Evolutionary conservation across 2,113 vertebrate species (phyloP).

Genomic region (Monarcha castaneiventris): DNA sequence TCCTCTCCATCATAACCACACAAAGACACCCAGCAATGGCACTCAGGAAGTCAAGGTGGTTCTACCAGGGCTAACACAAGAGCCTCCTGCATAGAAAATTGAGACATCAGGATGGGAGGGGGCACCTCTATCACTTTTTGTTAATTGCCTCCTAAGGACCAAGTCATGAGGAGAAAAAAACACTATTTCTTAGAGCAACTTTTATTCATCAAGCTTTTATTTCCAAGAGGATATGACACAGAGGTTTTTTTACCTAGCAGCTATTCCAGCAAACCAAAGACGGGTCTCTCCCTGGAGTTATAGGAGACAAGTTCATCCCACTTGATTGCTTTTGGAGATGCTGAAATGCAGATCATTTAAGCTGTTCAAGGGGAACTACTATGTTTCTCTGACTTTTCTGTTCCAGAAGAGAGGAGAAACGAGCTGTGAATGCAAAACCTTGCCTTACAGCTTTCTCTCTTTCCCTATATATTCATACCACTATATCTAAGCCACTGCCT

Average conservation of each 20-base stretch:
- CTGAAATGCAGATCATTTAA: background rate
- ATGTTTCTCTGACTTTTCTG: background rate
- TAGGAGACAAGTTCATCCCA: background rate
- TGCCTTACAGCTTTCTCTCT: background rate
- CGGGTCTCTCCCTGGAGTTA: background rate
- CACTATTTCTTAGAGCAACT: background rate
- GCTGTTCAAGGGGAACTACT: background rate
- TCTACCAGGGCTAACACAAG: background rate
- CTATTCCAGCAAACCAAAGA: background rate
- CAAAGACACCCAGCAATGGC: background rate
- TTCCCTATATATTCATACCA: background rate
- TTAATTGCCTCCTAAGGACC: background rate
- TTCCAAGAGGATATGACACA: background rate
- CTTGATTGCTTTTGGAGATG: background rate
- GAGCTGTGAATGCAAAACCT: background rate
- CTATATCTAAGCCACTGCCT: background rate
- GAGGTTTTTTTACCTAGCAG: background rate
- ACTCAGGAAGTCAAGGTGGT: background rate
- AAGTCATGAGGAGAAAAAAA: background rate
- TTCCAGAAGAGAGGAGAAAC: background rate
- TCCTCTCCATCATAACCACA: background rate
- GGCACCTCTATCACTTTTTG: background rate
- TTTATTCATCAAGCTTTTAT: background rate
- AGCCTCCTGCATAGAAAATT: accelerated
- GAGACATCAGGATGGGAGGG: accelerated